Evolutionary conservation across 1,140 invertebrate genomes (phyloP).

Genomic region (Archegozetes longisetosus): DNA sequence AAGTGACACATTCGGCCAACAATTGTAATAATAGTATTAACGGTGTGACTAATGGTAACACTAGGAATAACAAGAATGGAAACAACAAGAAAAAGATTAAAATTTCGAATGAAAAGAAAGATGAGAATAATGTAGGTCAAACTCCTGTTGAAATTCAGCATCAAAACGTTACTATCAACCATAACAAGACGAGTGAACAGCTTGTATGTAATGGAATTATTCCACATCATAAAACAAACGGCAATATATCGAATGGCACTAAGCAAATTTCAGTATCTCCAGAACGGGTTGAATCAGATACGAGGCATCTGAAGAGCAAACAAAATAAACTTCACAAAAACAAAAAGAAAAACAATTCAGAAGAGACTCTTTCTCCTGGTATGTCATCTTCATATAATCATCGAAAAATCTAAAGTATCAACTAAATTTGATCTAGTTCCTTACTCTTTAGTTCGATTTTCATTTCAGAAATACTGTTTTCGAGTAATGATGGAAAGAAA

Average conservation of each 20-base stretch:
- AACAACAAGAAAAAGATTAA: neutral
- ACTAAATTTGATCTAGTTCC: too few species aligned
- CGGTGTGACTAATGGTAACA: neutral
- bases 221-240: neutral
- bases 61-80: neutral
- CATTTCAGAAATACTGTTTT: too few species aligned
- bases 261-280: neutral
- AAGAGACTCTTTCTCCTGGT: constrained; percentile 16
- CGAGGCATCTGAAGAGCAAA: neutral
- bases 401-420: neutral
- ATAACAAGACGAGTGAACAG: neutral
- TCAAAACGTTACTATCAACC: neutral
- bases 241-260: constrained; percentile 14
- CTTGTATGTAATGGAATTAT: neutral
- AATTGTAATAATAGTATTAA: neutral
- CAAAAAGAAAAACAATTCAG: constrained; percentile 26
- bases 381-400: neutral
- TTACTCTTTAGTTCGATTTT: too few species aligned
- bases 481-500: too few species aligned
- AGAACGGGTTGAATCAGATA: neutral
- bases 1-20: neutral
- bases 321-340: constrained; percentile 1
- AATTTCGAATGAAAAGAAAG: constrained; percentile 28
- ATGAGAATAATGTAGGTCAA: constrained; percentile 28
- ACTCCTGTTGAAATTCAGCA: too few species aligned